Conservation (phyloP, 2,888 invertebrate species). For the Dichetophora obliterata region DNA sequence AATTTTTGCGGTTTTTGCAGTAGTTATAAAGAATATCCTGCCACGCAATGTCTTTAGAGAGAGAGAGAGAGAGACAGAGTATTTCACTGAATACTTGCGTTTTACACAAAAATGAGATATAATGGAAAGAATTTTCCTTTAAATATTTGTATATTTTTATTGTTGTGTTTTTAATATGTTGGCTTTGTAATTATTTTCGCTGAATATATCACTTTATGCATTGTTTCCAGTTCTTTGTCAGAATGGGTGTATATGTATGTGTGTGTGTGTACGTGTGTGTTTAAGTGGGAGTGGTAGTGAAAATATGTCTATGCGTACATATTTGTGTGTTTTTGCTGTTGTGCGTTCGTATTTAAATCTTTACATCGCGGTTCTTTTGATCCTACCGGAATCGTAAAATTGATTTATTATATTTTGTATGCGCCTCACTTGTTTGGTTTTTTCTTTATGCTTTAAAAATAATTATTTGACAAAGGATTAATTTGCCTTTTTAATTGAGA, state of each 20-base stretch:
- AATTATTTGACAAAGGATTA: too few species aligned
- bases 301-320: too few species aligned
- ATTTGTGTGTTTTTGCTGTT: not conserved
- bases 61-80: too few species aligned
- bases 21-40: conserved; percentile 16
- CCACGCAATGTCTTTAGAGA: not conserved
- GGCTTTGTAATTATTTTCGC: not conserved
- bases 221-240: not conserved
- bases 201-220: too few species aligned
- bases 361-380: not conserved
- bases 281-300: too few species aligned
- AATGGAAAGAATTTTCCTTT: not conserved
- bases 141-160: conserved; percentile 2
- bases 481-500: too few species aligned
- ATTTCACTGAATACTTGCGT: not conserved
- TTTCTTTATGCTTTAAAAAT: too few species aligned
- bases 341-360: not conserved
- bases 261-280: too few species aligned
- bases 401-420: conserved; percentile 8
- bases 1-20: conserved; percentile 14
- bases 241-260: too few species aligned
- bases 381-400: conserved; percentile 14
- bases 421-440: not conserved
- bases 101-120: not conserved
- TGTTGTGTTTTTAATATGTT: conserved; percentile 6